phyloP scores from a whole-genome alignment of 2,113 vertebrate species.

The Capricornis sumatraensis region DNA sequence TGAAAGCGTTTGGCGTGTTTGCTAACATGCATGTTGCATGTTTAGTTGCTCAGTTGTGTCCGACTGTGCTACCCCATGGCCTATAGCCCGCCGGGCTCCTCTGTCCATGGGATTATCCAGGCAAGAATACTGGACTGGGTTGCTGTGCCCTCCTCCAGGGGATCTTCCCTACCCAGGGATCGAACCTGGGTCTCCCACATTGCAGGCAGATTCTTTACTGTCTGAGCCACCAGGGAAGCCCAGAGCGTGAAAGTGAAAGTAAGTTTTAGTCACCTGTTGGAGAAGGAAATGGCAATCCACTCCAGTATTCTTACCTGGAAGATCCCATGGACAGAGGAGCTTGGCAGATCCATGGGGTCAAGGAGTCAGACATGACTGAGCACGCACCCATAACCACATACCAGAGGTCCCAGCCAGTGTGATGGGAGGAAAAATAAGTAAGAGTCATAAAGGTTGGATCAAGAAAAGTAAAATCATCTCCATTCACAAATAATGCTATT shows the following conservation, averaged over 20 bases:
- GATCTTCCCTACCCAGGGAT: not conserved
- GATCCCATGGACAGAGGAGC: not conserved
- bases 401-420: not conserved
- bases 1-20: not conserved
- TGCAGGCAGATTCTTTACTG: not conserved
- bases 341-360: not conserved
- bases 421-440: not conserved
- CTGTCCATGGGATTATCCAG: not conserved
- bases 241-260: not conserved
- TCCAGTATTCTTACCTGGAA: not conserved
- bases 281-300: not conserved
- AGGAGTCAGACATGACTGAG: not conserved
- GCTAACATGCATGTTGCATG: not conserved
- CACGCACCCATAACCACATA: fast-evolving
- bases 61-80: not conserved
- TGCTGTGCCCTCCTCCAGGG: not conserved
- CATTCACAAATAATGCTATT: not conserved
- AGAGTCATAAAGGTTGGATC: not conserved
- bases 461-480: not conserved
- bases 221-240: not conserved
- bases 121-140: not conserved
- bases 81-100: fast-evolving
- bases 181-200: not conserved
- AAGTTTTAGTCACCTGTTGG: not conserved
- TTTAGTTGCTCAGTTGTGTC: not conserved